A percentile compares a stretch with the other conserved stretches of the same genome.
These are phyloP conservation scores for Aphrophora alni DNA, from an alignment of 2,888 invertebrate species.

Conservation along the genomic window DNA sequence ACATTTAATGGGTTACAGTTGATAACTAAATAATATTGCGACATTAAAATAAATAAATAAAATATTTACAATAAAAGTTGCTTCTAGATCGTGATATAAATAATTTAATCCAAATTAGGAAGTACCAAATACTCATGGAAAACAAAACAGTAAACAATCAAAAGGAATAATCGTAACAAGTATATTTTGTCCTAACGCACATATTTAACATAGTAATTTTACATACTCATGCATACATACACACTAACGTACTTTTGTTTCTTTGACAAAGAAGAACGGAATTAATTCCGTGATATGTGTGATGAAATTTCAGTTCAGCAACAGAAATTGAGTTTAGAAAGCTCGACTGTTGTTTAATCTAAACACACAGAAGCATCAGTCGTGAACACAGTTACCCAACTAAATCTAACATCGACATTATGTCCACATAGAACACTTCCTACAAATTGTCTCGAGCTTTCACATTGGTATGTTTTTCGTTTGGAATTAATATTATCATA, in stretches of 20 bases:
- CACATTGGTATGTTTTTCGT: neutral
- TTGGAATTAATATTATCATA: neutral
- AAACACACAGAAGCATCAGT: conserved; percentile 24
- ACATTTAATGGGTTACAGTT: neutral
- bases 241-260: neutral
- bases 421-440: conserved; percentile 25
- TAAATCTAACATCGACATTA: conserved; percentile 39
- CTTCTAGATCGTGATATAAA: neutral
- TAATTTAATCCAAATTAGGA: too few relatives aligned
- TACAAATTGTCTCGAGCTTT: conserved; percentile 21
- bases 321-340: conserved; percentile 3
- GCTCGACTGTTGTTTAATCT: neutral
- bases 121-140: neutral
- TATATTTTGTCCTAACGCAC: neutral
- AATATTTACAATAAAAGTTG: neutral
- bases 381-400: conserved; percentile 36
- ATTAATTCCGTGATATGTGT: conserved; percentile 32
- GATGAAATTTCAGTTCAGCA: neutral
- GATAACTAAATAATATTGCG: neutral
- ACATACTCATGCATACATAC: neutral
- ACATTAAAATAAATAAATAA: neutral
- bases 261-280: conserved; percentile 6
- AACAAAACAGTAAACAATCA: neutral
- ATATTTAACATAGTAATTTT: neutral
- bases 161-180: neutral